These are phyloP conservation scores for Odontocerum albicorne DNA, from an alignment of 2,888 invertebrate species.

Conservation along the genomic window DNA sequence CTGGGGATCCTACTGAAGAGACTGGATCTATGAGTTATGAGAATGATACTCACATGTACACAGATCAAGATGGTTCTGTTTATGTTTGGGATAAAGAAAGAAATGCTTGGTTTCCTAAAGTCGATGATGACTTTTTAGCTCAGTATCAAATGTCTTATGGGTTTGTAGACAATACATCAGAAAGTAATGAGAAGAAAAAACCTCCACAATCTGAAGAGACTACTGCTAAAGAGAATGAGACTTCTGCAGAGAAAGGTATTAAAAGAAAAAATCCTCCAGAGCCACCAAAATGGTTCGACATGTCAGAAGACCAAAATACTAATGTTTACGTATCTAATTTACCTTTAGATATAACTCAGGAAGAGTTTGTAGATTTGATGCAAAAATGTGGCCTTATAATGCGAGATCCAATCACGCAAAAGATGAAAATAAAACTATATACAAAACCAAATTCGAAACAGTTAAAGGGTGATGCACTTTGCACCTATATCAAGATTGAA, in stretches of 20 bases:
- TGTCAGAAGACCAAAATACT: constrained; percentile 84
- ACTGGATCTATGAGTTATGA: constrained; percentile 61
- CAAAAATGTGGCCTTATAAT: constrained; percentile 95
- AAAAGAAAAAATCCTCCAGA: constrained; percentile 58
- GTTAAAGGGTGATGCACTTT: constrained; percentile 94
- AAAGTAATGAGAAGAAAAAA: constrained; percentile 40
- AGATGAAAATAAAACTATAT: constrained; percentile 91
- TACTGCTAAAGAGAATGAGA: constrained; percentile 36
- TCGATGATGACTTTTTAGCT: constrained; percentile 96
- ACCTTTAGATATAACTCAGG: constrained; percentile 84
- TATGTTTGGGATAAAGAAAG: constrained; percentile 91
- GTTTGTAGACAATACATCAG: constrained; percentile 65
- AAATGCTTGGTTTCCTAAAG: constrained; percentile 95
- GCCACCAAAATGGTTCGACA: constrained; percentile 87
- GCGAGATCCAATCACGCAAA: constrained; percentile 76
- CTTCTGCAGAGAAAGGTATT: constrained; percentile 42
- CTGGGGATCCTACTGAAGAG: constrained; percentile 42
- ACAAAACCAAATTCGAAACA: constrained; percentile 74
- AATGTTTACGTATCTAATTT: constrained; percentile 96
- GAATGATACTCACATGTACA: constrained; percentile 77
- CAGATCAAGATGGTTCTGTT: constrained; percentile 83
- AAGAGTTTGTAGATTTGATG: constrained; percentile 91
- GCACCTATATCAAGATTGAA: constrained; percentile 95
- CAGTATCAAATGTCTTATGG: constrained; percentile 95
- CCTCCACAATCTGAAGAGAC: constrained; percentile 32